These are phyloP conservation scores for Parnassius smintheus DNA, from an alignment of 2,888 invertebrate genomes.

Conservation along the genomic window DNA sequence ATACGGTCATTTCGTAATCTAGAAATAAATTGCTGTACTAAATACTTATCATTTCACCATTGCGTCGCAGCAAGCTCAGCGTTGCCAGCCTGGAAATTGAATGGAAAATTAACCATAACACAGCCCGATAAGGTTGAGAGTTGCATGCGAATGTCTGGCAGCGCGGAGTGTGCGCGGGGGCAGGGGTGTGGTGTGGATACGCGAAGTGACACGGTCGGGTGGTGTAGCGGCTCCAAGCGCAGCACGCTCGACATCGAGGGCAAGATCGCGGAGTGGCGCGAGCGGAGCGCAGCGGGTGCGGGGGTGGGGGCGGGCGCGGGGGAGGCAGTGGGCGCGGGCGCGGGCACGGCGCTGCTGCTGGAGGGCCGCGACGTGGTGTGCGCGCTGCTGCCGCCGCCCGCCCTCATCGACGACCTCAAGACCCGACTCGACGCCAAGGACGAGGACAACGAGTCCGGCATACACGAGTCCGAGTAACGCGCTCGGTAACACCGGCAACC, in stretches of 20 bases:
- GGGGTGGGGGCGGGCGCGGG: conserved; percentile 31
- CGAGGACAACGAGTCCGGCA: conserved; percentile 74
- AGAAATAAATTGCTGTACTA: too few species aligned
- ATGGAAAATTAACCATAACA: too few species aligned
- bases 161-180: neutral
- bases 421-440: conserved; percentile 70
- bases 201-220: conserved; percentile 23
- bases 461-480: conserved; percentile 68
- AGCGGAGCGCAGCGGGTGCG: conserved; percentile 47
- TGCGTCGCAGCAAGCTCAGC: neutral
- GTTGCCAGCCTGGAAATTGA: neutral
- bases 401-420: conserved; percentile 69
- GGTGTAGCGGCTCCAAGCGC: conserved; percentile 69
- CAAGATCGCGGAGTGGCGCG: conserved; percentile 74
- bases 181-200: neutral
- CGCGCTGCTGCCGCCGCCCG: conserved; percentile 60
- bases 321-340: conserved; percentile 30
- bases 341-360: conserved; percentile 53
- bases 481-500: conserved; percentile 27
- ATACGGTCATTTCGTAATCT: too few species aligned
- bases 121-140: neutral
- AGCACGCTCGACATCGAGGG: conserved; percentile 79
- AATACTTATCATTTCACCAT: neutral
- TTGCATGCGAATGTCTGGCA: neutral
- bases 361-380: conserved; percentile 63